Percentiles rank a stretch among this genome's conserved stretches.
These are phyloP conservation scores for Globodera rostochiensis DNA, from an alignment of 1,140 invertebrate species.

Conservation along the genomic window DNA sequence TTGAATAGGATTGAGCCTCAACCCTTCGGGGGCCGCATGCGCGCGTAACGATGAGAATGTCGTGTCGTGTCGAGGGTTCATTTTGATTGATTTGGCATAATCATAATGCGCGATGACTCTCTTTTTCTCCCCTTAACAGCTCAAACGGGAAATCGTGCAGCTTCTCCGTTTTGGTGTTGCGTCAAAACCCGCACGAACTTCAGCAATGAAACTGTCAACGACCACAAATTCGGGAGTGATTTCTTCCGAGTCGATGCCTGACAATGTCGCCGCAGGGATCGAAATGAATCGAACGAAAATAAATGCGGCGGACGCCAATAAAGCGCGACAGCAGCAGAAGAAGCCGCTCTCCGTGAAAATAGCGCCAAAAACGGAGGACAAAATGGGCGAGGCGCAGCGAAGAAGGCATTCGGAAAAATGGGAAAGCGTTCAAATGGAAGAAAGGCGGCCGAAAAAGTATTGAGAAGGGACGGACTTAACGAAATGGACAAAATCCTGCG, in stretches of 20 bases:
- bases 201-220: conserved; percentile 15
- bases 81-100: background rate
- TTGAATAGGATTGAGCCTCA: too few relatives aligned
- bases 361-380: conserved; percentile 12
- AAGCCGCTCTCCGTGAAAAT: background rate
- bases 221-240: conserved; percentile 25
- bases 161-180: background rate
- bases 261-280: conserved; percentile 7
- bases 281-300: conserved; percentile 5
- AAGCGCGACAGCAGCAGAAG: conserved; percentile 1
- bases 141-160: conserved; percentile 7
- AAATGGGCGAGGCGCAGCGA: background rate
- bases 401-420: background rate
- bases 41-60: too few relatives aligned
- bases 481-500: too few relatives aligned
- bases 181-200: background rate
- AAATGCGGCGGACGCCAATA: background rate
- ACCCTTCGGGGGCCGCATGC: too few relatives aligned
- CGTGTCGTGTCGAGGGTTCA: too few relatives aligned
- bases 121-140: background rate
- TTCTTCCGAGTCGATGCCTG: conserved; percentile 12
- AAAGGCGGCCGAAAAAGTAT: background rate
- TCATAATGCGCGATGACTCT: background rate
- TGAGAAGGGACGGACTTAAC: background rate
- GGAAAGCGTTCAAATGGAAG: background rate